Evolutionary conservation across 1,140 invertebrate genomes (phyloP).

Genomic region (Hycleus phaleratus): DNA sequence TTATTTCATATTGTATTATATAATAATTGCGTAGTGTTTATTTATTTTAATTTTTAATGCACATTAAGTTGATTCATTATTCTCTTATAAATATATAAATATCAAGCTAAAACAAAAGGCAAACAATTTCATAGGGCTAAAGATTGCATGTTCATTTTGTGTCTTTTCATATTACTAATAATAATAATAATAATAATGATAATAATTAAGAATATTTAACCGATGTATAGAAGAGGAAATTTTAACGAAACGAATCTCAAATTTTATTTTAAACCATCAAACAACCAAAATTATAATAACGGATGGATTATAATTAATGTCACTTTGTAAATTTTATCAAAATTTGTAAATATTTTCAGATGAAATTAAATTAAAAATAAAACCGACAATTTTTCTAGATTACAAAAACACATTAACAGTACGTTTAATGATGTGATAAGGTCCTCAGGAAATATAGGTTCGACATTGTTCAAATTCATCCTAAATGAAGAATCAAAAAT

Average conservation of each 20-base stretch:
- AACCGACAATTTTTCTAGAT: too few species aligned
- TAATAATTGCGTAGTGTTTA: neutral
- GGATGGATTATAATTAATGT: slow-evolving; percentile 9
- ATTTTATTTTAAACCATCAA: slow-evolving; percentile 17
- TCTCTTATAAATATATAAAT: neutral
- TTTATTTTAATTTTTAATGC: too few species aligned
- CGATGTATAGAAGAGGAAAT: too few species aligned
- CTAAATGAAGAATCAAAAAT: slow-evolving; percentile 10
- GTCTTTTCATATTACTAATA: slow-evolving; percentile 9
- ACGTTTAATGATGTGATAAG: slow-evolving; percentile 34
- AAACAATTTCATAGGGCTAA: slow-evolving; percentile 14
- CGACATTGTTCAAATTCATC: slow-evolving; percentile 32
- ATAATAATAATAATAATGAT: slow-evolving; percentile 6
- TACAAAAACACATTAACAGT: slow-evolving; percentile 18
- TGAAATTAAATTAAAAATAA: slow-evolving; percentile 9
- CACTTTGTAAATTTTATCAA: neutral
- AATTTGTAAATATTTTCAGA: neutral
- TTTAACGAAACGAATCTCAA: slow-evolving; percentile 20
- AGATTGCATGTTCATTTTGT: slow-evolving; percentile 20
- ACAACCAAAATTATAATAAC: neutral
- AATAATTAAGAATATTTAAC: slow-evolving; percentile 6
- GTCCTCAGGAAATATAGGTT: slow-evolving; percentile 37
- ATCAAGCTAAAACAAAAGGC: slow-evolving; percentile 18
- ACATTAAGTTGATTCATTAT: too few species aligned
- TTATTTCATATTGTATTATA: slow-evolving; percentile 1